Percentiles rank a stretch among this genome's conserved stretches.
These are phyloP conservation scores for Aradus depressus DNA, from an alignment of 2,888 invertebrate species.

Conservation along the genomic window DNA sequence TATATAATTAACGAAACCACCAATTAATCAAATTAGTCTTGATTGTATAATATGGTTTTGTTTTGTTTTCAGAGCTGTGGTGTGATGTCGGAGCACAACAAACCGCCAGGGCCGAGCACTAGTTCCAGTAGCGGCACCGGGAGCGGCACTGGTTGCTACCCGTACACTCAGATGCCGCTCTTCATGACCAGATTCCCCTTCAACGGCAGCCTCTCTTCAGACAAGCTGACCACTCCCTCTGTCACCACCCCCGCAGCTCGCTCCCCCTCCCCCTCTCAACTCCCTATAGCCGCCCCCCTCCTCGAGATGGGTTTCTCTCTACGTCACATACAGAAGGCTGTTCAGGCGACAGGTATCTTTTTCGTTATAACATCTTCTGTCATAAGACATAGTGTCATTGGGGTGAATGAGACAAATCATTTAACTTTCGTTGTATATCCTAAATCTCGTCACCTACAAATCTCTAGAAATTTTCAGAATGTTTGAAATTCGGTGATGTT, in stretches of 20 bases:
- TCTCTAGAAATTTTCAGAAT: too few species aligned
- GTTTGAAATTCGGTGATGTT: too few species aligned
- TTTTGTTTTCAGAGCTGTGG: too few species aligned
- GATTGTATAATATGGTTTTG: too few species aligned
- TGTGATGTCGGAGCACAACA: conserved; percentile 14
- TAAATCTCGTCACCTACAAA: too few species aligned
- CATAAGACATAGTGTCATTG: conserved; percentile 29
- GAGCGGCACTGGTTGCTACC: background rate
- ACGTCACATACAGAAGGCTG: conserved; percentile 45
- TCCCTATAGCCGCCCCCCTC: conserved; percentile 44
- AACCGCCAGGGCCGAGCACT: conserved; percentile 10
- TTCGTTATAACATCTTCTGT: too few species aligned
- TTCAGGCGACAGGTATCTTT: conserved; percentile 43
- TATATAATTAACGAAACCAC: too few species aligned
- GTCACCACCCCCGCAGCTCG: conserved; percentile 16
- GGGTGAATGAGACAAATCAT: background rate
- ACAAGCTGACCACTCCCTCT: conserved; percentile 16
- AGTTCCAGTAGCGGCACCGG: background rate
- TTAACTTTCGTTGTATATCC: background rate
- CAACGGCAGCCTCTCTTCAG: background rate
- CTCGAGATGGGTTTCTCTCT: conserved; percentile 52
- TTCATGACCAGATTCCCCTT: too few species aligned
- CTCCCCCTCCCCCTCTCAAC: conserved; percentile 30
- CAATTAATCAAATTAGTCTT: too few species aligned
- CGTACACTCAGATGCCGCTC: background rate